These are phyloP conservation scores for Pheosia tremula DNA, from an alignment of 2,888 invertebrate species.

Conservation along the genomic window DNA sequence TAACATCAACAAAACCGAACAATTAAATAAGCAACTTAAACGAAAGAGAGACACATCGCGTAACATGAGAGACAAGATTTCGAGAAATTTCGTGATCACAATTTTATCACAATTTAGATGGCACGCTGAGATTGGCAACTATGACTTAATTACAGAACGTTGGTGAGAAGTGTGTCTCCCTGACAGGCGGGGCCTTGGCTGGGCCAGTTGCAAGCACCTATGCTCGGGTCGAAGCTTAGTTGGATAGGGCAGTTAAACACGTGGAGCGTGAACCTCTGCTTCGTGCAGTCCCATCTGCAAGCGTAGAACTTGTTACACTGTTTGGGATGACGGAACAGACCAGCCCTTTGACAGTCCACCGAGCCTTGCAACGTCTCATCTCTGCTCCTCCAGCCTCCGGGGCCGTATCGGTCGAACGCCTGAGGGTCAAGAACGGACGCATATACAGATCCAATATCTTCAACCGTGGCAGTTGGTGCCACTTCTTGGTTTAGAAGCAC, in stretches of 20 bases:
- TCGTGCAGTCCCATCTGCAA: conserved; percentile 91
- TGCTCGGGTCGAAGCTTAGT: conserved; percentile 89
- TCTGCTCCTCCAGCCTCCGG: conserved; percentile 85
- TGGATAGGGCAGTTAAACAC: conserved; percentile 92
- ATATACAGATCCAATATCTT: conserved; percentile 40
- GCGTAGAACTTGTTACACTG: conserved; percentile 93
- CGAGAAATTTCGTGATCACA: conserved; percentile 63
- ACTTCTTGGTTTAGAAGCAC: conserved; percentile 67
- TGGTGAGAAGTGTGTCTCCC: conserved; percentile 87
- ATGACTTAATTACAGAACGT: conserved; percentile 66
- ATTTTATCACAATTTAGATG: conserved; percentile 76
- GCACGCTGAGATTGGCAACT: conserved; percentile 67
- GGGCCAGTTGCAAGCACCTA: conserved; percentile 93
- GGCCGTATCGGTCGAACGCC: conserved; percentile 85
- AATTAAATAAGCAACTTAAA: conserved; percentile 73
- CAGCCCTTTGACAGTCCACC: conserved; percentile 85
- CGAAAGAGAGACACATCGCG: conserved; percentile 66
- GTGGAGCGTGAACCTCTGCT: conserved; percentile 89
- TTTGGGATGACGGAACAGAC: conserved; percentile 88
- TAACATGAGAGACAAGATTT: conserved; percentile 45
- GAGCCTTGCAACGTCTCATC: conserved; percentile 86
- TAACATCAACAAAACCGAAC: conserved; percentile 77
- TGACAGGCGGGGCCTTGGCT: conserved; percentile 91
- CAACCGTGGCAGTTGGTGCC: conserved; percentile 48
- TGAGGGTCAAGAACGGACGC: conserved; percentile 66